A percentile compares a stretch with the other conserved stretches of the same genome.
These are phyloP conservation scores for Mastacembelus armatus DNA, from an alignment of 2,797 vertebrate genomes.

Conservation along the genomic window DNA sequence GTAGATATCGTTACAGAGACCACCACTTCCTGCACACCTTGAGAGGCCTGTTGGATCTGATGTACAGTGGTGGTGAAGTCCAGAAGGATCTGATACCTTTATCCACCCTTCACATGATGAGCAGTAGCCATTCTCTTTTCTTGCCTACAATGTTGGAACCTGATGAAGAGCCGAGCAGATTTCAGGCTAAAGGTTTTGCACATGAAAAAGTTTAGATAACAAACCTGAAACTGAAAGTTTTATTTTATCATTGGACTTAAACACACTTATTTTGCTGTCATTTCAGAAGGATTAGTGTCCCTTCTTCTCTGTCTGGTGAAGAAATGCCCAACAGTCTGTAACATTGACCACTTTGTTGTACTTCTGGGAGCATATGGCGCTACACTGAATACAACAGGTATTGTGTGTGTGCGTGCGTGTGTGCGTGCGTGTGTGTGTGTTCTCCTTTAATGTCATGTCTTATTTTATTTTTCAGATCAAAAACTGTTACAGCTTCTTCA, in stretches of 20 bases:
- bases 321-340: constrained; percentile 87
- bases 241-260: constrained; percentile 2
- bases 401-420: not conserved
- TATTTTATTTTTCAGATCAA: constrained; percentile 87
- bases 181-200: constrained; percentile 84
- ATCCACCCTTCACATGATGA: constrained; percentile 90
- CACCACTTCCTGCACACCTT: constrained; percentile 84
- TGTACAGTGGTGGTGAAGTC: constrained; percentile 78
- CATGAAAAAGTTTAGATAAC: not conserved
- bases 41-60: constrained; percentile 69
- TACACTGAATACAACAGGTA: constrained; percentile 88
- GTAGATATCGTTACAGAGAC: constrained; percentile 90
- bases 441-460: constrained; percentile 4
- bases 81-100: constrained; percentile 81
- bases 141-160: constrained; percentile 87
- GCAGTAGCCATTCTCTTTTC: constrained; percentile 94
- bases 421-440: not conserved
- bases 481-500: constrained; percentile 90
- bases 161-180: constrained; percentile 64
- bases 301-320: constrained; percentile 87
- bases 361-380: constrained; percentile 93
- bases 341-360: constrained; percentile 88
- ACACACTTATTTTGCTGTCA: constrained; percentile 9
- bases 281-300: constrained; percentile 89
- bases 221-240: too few relatives aligned